Evolutionary conservation across 2,888 invertebrate species (phyloP), one percentile per base, ranked within the genome.

Genomic region (Opisthograptis luteolata): DNA sequence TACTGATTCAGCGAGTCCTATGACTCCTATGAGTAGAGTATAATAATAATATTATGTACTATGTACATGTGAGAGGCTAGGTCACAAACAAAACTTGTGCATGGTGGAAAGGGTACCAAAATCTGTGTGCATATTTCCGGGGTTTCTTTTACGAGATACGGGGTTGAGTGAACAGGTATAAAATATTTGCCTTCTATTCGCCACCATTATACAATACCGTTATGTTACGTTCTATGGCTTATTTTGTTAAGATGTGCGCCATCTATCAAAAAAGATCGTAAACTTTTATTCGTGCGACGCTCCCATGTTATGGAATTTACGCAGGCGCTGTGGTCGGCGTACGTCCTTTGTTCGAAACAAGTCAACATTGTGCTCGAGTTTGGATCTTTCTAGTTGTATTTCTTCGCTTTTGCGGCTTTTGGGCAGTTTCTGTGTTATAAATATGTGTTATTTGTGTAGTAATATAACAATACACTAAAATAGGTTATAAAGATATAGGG

Each of bases 291-390:
- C 63, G 66, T 70, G 66, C 71, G 86, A 86, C 86, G 87, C 84
- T 85, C 80, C 79, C 79, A 76, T 54, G 56, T 60, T 70, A 69
- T 76, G 74, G 75, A 76, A 76, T 77, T 79, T 22, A 84, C 90
- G 90, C 90, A 90, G 80, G 90, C 90, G 89, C 87, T 84, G 81
- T 85, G 79, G 72, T 84, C 83, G 83, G 86, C 89, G 88, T 88
- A 85, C 79, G 89, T 91, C 90, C 89, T 90, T 91, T 88, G 86
- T 91, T 90, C 90, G 87, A 87, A 87, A 87, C 84, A 87, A 91
- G 84, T 89, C 89, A 89, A 89, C 91, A 88, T 87, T 82, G 84
- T 78, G 76, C 75, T 84, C 76, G 74, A 79, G 79, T 84, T 86
- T 78, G 67, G 79, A 81, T 83, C 72, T 79, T 83, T 84, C 76